Percentiles rank a stretch among this genome's conserved stretches.
These are phyloP conservation scores for Mareca strepera DNA, from an alignment of 2,797 vertebrate species.

Conservation along the genomic window DNA sequence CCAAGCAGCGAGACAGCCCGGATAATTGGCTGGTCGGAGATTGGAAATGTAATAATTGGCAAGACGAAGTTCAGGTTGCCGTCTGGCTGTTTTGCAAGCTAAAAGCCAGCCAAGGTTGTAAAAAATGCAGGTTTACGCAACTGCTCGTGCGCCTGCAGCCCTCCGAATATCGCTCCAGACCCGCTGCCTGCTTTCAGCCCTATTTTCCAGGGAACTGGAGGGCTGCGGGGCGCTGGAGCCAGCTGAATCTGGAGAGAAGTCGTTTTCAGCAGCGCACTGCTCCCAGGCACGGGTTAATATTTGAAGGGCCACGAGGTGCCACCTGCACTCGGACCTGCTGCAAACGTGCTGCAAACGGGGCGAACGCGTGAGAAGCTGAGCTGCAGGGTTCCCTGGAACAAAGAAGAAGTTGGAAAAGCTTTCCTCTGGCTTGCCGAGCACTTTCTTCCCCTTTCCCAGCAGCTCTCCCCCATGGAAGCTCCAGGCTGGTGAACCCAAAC, in stretches of 20 bases:
- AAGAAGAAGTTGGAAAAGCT: not conserved
- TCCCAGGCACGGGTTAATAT: not conserved
- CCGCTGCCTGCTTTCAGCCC: not conserved
- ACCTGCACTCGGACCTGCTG: not conserved
- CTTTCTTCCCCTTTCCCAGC: not conserved
- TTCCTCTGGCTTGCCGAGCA: not conserved
- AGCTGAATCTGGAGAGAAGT: not conserved
- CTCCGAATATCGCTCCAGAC: not conserved
- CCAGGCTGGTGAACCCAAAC: not conserved
- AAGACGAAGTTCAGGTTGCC: not conserved
- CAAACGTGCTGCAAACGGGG: accelerated
- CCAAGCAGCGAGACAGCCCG: not conserved
- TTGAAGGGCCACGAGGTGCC: accelerated
- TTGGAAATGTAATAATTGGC: not conserved
- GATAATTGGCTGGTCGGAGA: not conserved
- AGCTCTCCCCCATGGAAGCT: not conserved
- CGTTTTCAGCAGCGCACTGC: not conserved
- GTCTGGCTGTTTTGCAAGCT: not conserved
- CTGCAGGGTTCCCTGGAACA: not conserved
- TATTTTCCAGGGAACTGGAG: accelerated
- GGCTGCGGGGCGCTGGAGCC: not conserved
- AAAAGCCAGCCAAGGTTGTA: not conserved
- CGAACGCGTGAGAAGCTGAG: not conserved
- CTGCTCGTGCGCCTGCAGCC: not conserved
- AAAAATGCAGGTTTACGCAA: not conserved